These are phyloP conservation scores for Mesoligia furuncula DNA, from an alignment of 2,888 invertebrate species.

Conservation along the genomic window DNA sequence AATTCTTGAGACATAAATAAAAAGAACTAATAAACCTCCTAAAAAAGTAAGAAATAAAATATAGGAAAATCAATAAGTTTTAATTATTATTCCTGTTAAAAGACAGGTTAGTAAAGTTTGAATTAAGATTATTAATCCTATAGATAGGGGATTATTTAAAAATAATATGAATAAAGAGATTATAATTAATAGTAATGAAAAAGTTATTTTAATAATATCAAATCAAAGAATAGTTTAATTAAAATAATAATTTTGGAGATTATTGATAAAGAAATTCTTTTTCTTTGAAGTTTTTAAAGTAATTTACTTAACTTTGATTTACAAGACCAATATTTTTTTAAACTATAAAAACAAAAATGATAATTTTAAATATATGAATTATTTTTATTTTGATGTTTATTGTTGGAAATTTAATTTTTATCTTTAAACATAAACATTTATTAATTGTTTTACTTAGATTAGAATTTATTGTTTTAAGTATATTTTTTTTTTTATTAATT, in stretches of 20 bases:
- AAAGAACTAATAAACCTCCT: constrained; percentile 92
- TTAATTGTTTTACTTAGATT: constrained; percentile 91
- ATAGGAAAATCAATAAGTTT: constrained; percentile 91
- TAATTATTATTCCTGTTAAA: constrained; percentile 85
- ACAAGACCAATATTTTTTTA: constrained; percentile 93
- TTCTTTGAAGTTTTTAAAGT: constrained; percentile 92
- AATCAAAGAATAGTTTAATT: constrained; percentile 92
- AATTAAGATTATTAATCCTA: constrained; percentile 89
- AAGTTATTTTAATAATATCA: constrained; percentile 84
- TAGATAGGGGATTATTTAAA: constrained; percentile 87
- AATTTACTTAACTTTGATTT: constrained; percentile 90
- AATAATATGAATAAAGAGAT: constrained; percentile 76
- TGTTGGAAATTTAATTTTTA: constrained; percentile 88
- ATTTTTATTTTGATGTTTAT: constrained; percentile 87
- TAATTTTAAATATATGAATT: constrained; percentile 82
- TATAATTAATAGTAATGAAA: constrained; percentile 81
- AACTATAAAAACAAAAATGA: constrained; percentile 91
- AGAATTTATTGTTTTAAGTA: constrained; percentile 91
- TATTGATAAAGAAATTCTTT: constrained; percentile 90
- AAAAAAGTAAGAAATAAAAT: constrained; percentile 91
- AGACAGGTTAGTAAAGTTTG: constrained; percentile 88
- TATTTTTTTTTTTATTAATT: constrained; percentile 88
- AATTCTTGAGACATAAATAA: constrained; percentile 92
- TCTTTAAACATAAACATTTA: constrained; percentile 90
- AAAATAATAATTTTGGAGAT: constrained; percentile 94